phyloP scores from a whole-genome alignment of 1,140 invertebrate species.

The Pogonognathellus flavescens region DNA sequence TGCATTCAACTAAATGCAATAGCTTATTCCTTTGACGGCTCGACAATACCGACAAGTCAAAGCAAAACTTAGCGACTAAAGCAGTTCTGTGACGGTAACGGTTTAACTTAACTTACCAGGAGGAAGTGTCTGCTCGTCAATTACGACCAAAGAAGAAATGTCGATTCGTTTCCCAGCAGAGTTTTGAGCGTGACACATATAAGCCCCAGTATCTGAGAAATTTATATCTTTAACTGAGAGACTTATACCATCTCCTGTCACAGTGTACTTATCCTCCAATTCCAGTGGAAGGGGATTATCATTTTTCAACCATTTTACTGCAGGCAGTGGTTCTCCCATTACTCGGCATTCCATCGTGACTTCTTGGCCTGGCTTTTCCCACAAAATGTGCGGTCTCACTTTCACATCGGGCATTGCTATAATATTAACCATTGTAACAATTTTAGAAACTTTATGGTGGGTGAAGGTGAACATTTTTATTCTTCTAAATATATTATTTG shows the following conservation, averaged over 20 bases:
- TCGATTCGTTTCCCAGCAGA: slow-evolving; percentile 79
- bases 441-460: background rate
- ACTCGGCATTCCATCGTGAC: slow-evolving; percentile 80
- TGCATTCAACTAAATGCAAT: slow-evolving; percentile 21
- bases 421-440: slow-evolving; percentile 59
- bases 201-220: slow-evolving; percentile 82
- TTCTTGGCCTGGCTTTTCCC: slow-evolving; percentile 77
- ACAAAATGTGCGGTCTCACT: slow-evolving; percentile 79
- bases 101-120: slow-evolving; percentile 48
- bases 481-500: no score
- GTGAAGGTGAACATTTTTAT: slow-evolving; percentile 20
- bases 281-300: slow-evolving; percentile 75
- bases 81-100: slow-evolving; percentile 54
- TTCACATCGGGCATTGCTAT: slow-evolving; percentile 78
- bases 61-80: slow-evolving; percentile 36
- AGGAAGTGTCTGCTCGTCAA: slow-evolving; percentile 77
- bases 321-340: slow-evolving; percentile 78
- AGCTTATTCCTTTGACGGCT: slow-evolving; percentile 40
- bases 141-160: slow-evolving; percentile 80
- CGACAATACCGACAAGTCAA: slow-evolving; percentile 15
- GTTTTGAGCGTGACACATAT: slow-evolving; percentile 83
- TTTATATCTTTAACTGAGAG: slow-evolving; percentile 78
- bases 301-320: slow-evolving; percentile 79
- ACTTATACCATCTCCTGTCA: slow-evolving; percentile 80
- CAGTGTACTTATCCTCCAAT: slow-evolving; percentile 76